Evolutionary conservation across 1,140 invertebrate genomes (phyloP).

Genomic region (Tachypleus tridentatus): DNA sequence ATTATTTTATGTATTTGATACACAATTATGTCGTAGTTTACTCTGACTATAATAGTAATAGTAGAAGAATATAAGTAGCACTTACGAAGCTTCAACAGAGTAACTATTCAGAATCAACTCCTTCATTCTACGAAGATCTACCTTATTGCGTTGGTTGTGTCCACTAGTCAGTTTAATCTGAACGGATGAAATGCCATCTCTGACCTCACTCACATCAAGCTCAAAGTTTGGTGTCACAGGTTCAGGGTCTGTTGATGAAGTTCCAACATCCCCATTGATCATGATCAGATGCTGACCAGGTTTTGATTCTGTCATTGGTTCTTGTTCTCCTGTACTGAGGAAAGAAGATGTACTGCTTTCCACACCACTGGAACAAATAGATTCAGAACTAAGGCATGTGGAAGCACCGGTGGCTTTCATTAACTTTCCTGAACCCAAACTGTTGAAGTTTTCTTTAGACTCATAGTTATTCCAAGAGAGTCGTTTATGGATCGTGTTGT

Average conservation of each 20-base stretch:
- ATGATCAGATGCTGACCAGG: too few species aligned
- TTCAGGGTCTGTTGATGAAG: too few species aligned
- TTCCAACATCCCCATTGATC: too few species aligned
- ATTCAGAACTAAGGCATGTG: conserved; percentile 33
- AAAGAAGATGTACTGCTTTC: conserved; percentile 40
- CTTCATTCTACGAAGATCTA: conserved; percentile 36
- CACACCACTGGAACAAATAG: conserved; percentile 41
- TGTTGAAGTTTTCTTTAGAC: conserved; percentile 8
- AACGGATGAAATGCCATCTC: conserved; percentile 39
- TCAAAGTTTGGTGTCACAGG: conserved; percentile 12
- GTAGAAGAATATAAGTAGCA: conserved; percentile 12
- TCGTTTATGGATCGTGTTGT: conserved; percentile 49
- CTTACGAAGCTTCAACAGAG: conserved; percentile 42
- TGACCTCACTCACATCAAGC: conserved; percentile 26
- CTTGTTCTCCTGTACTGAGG: conserved; percentile 29
- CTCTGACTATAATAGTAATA: too few species aligned
- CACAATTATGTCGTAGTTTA: too few species aligned
- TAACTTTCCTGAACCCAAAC: conserved; percentile 23
- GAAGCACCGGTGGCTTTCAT: conserved; percentile 1
- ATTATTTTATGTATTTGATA: too few species aligned
- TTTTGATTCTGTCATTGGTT: too few species aligned
- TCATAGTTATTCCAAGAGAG: conserved; percentile 50
- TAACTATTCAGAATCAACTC: conserved; percentile 38
- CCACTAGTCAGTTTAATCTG: conserved; percentile 32
- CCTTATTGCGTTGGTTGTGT: conserved; percentile 25